Conservation (phyloP, 2,113 vertebrate genomes). For the Regulus satrapa region DNA sequence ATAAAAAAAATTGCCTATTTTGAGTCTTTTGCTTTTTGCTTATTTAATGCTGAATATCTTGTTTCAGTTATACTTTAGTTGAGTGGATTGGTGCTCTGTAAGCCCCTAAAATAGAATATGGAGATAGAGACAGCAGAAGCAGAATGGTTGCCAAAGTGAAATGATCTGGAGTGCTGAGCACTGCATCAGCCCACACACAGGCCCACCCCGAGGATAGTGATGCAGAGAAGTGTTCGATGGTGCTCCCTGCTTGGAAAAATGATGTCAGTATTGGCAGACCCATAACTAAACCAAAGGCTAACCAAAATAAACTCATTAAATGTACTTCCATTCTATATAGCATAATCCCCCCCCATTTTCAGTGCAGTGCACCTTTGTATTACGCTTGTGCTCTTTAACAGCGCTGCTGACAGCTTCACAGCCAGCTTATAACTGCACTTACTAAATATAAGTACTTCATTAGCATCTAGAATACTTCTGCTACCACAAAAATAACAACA, state of each 20-base stretch:
- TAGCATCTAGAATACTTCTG: conserved; percentile 30
- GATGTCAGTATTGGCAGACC: conserved; percentile 54
- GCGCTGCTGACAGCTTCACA: not conserved
- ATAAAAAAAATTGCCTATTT: conserved; percentile 38
- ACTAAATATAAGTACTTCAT: conserved; percentile 47
- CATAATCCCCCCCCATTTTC: not conserved
- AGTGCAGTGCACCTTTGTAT: not conserved
- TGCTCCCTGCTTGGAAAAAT: conserved; percentile 56
- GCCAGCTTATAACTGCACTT: not conserved
- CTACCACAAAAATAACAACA: conserved; percentile 38
- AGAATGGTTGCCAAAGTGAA: conserved; percentile 59
- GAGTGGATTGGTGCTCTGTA: conserved; percentile 30
- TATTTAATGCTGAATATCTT: conserved; percentile 45
- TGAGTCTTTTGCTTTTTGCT: conserved; percentile 16
- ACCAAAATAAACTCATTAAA: conserved; percentile 52
- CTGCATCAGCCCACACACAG: conserved; percentile 55
- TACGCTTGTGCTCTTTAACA: conserved; percentile 1
- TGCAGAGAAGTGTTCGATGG: conserved; percentile 51
- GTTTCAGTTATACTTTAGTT: conserved; percentile 45
- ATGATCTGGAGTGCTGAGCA: conserved; percentile 58
- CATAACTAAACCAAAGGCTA: conserved; percentile 1
- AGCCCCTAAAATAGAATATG: conserved; percentile 56
- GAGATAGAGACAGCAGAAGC: conserved; percentile 55
- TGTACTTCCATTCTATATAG: not conserved
- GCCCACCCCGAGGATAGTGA: conserved; percentile 48